Conservation (phyloP, 2,113 vertebrate genomes). For the Oryzias woworae region DNA sequence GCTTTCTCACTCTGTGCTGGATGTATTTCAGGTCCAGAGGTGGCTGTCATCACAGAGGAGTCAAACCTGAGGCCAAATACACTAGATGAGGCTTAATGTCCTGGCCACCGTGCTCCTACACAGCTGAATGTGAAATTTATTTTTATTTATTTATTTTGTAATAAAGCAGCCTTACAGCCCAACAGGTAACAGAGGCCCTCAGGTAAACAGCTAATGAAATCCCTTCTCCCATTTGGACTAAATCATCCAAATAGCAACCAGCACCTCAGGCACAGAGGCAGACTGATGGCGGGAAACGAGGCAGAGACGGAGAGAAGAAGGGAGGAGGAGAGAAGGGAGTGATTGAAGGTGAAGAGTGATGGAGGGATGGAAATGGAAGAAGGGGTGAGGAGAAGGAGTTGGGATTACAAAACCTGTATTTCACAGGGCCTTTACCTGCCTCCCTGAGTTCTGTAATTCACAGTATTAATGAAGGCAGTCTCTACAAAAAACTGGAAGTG, state of each 20-base stretch:
- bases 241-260: constrained; percentile 78
- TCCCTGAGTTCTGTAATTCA: constrained; percentile 36
- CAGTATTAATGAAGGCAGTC: constrained; percentile 17
- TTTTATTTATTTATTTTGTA: constrained; percentile 31
- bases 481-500: constrained; percentile 8
- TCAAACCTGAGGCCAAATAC: constrained; percentile 44
- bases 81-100: constrained; percentile 45
- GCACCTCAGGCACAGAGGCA: constrained; percentile 69
- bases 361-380: constrained; percentile 8
- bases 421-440: constrained; percentile 14
- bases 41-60: constrained; percentile 17
- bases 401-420: background rate
- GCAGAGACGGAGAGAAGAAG: constrained; percentile 11
- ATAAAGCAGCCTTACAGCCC: constrained; percentile 65
- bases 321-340: constrained; percentile 9
- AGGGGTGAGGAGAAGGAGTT: constrained; percentile 2
- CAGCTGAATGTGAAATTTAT: constrained; percentile 32
- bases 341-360: background rate
- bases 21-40: constrained; percentile 16
- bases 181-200: constrained; percentile 65
- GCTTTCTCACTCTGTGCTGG: background rate
- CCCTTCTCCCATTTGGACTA: constrained; percentile 70
- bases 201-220: constrained; percentile 80
- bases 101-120: constrained; percentile 23
- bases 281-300: constrained; percentile 62